phyloP scores from a whole-genome alignment of 2,888 invertebrate genomes.

The Imbricaverruca yamaguchii region DNA sequence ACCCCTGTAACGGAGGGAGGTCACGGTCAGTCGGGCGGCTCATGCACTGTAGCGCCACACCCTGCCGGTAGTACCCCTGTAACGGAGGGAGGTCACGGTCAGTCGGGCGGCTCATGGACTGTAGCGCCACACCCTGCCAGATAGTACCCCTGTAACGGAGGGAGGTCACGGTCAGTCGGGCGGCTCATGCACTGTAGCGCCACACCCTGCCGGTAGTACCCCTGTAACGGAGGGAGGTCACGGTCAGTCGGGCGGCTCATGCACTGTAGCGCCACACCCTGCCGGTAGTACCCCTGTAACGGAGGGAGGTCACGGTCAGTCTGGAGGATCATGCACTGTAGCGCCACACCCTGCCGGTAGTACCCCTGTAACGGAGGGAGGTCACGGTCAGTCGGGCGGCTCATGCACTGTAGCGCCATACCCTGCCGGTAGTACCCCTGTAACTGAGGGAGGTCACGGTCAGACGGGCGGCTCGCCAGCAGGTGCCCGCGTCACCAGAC shows the following conservation, averaged over 20 bases:
- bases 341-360: conserved; percentile 61
- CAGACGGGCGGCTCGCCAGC: conserved; percentile 48
- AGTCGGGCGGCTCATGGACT: conserved; percentile 87
- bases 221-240: conserved; percentile 42
- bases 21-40: conserved; percentile 42
- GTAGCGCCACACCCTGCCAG: conserved; percentile 81
- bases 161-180: conserved; percentile 30
- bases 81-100: no score
- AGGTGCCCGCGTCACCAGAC: no score
- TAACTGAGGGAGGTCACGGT: conserved; percentile 33
- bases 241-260: conserved; percentile 54
- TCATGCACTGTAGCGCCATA: conserved; percentile 86
- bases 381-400: no score
- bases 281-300: conserved; percentile 53
- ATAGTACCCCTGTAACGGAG: conserved; percentile 50
- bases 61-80: no score
- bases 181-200: conserved; percentile 88
- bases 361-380: no score
- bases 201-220: conserved; percentile 67
- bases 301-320: conserved; percentile 34
- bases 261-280: conserved; percentile 89
- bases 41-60: no score
- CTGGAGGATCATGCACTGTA: conserved; percentile 57
- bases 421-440: conserved; percentile 64
- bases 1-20: no score